Percentiles rank a stretch among this genome's conserved stretches.
Evolutionary conservation across 2,888 invertebrate species (phyloP).

Genomic region (Crossocerus cetratus): DNA sequence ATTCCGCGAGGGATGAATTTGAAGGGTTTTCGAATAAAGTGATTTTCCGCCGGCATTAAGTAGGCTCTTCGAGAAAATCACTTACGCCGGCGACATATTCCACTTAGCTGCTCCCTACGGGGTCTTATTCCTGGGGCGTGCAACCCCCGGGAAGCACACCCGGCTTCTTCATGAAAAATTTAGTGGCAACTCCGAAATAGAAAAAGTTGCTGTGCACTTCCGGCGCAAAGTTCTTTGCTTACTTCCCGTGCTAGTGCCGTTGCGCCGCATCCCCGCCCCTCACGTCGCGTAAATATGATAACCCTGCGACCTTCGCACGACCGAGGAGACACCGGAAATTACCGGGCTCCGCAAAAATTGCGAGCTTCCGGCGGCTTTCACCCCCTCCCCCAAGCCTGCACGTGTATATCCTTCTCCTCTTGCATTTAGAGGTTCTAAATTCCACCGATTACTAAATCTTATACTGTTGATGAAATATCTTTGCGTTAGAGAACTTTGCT

Average conservation of each 20-base stretch:
- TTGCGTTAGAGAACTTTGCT: too few relatives aligned
- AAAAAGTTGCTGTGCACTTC: background rate
- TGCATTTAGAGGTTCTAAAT: too few relatives aligned
- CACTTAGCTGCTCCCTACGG: constrained; percentile 9
- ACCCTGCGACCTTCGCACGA: background rate
- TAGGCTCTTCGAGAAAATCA: constrained; percentile 8
- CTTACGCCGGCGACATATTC: background rate
- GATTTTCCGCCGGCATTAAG: background rate
- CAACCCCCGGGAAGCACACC: too few relatives aligned
- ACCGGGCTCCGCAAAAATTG: too few relatives aligned
- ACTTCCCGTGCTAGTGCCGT: background rate
- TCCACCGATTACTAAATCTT: too few relatives aligned
- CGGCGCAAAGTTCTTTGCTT: background rate
- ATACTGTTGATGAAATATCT: too few relatives aligned
- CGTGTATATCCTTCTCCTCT: too few relatives aligned
- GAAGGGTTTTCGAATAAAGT: background rate
- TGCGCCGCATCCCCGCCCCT: background rate
- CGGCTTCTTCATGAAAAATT: constrained; percentile 12
- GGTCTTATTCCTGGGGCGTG: constrained; percentile 5
- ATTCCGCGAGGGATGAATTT: background rate
- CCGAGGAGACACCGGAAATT: too few relatives aligned
- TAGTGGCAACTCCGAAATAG: constrained; percentile 16
- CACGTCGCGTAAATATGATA: background rate
- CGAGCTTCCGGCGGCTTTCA: too few relatives aligned
- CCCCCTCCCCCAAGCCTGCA: too few relatives aligned